Conservation (phyloP, 2,888 invertebrate genomes). For the Pterobdella sp. region DNA sequence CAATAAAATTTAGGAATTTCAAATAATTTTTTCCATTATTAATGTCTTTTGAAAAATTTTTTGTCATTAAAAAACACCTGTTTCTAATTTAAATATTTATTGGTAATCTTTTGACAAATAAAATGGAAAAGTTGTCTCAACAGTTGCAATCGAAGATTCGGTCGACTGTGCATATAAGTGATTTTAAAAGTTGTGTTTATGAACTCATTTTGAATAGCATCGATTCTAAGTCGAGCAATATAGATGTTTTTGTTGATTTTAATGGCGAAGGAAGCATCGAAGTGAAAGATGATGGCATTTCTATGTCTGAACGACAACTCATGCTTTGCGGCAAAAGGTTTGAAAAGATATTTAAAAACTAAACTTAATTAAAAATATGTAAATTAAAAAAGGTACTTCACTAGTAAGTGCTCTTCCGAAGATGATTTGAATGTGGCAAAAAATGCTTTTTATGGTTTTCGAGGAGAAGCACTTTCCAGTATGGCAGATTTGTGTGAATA, state of each 20-base stretch:
- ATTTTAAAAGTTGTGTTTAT: constrained; percentile 10
- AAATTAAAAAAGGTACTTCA: constrained; percentile 11
- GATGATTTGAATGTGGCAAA: neutral
- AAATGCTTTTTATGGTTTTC: constrained; percentile 3
- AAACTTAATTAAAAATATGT: neutral
- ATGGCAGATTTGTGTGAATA: constrained; percentile 12
- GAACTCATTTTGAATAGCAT: constrained; percentile 20
- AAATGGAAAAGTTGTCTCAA: constrained; percentile 4
- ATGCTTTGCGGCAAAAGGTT: constrained; percentile 13
- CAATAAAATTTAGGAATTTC: too few species aligned
- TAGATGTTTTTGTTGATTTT: constrained; percentile 3
- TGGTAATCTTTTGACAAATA: neutral
- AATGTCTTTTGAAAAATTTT: too few species aligned
- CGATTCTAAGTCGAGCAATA: constrained; percentile 13
- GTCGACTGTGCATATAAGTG: constrained; percentile 21
- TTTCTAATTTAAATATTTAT: neutral
- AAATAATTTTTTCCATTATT: too few species aligned
- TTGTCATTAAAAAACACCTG: neutral
- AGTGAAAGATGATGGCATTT: constrained; percentile 18
- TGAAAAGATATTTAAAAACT: neutral
- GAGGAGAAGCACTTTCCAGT: constrained; percentile 23
- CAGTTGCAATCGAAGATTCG: constrained; percentile 13
- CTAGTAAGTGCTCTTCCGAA: neutral
- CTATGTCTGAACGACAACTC: constrained; percentile 12
- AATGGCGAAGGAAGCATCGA: constrained; percentile 1